Base-by-base conservation (phyloP, 2,113 vertebrate genomes). In the Seriola rivoliana region DNA sequence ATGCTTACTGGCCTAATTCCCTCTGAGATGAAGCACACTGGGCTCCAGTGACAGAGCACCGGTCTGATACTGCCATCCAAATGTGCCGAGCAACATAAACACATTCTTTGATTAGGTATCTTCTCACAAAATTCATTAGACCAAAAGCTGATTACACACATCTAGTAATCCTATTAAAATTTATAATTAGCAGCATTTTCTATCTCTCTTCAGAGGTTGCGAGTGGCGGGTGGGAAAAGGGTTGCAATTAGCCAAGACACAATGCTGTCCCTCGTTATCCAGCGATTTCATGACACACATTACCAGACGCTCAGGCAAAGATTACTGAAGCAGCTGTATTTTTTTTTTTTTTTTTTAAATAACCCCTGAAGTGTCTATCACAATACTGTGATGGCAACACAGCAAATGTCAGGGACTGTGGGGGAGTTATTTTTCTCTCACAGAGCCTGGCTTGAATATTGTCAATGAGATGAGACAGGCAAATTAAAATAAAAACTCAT, bases 91-190 rank as follows among this genome's bases (percentile, higher is more conserved):
- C 67, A 86, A 82, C 40, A 85, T 40, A 77, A 88, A 81, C 44
- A 67, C 52, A 65, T 34, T 48, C 46, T 82, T 84, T 89, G 85
- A 90, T 92, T 82, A 79, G 86, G 81, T 84, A 79, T 88, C 86
- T 89, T 81, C 71, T 90, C 82, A 79, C 89, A 85, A 42, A 88
- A 92, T 93, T 92, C 82, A 89, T 88, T 87, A 88, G 63, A 80
- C 68, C 74, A 87, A 89, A 80, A 88, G 87, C 89, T 84, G 87
- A 88, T 93, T 87, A 88, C 85, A 78, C 71, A 85, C 85, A 91
- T 92, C 71, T 84, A 80, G 71, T 93, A 93, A 93, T 94, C 90
- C 89, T 84, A 93, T 94, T 92, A 91, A 90, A 91, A 89, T 90
- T 59, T 82, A 90, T 91, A 92, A 93, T 94, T 92, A 85, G 85